Evolutionary conservation across 1,140 invertebrate genomes (phyloP), one percentile per base, ranked within the genome.

Genomic region (Callitettix versicolor): DNA sequence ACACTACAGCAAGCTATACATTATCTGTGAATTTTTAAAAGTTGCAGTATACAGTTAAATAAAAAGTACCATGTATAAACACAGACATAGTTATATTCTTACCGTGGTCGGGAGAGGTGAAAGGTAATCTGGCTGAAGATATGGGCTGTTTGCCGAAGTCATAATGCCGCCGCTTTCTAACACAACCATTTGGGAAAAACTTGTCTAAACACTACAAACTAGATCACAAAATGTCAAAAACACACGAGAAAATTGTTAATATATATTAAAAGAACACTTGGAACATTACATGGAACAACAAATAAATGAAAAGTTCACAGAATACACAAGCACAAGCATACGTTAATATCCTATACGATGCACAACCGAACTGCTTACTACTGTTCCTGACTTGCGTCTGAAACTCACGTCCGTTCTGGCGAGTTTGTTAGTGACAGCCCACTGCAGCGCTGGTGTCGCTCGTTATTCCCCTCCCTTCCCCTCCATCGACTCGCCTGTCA

Each of bases 121-220:
- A 65, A 93, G 76, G 75, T 93, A 93, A 77, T 94, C 91, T 70
- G 90, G 90, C 71, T 91, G 88, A 60, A 94, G 75, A 73, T 94
- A 94, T 77, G 91, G 92, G 65, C 82, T 86, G 70, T 86, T 85
- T 68, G 83, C 80, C 70, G 87, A 84, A 79, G 91, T 81, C 85
- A 91, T 91, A 75, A 82, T 86, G 76, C 84, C 83, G 74, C 86
- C 85, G 48, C 64, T 64, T 80, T 91, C 87, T 72, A 91, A 79
- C 69, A 91, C 88, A 78, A 91, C 88, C 88, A 92, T 91, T 85
- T 82, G 77, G 63, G 57, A 58, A 24, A 14, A 44, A 40, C n/a
- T 54, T 18, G 66, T 67, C 64, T 66, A 44, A 68, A 63, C 64
- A 63, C 63, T 64, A 62, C 61, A 66, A 66, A 66, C 65, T 67